These are phyloP conservation scores for Loripinus fragilis DNA, from an alignment of 2,888 invertebrate species.

Conservation along the genomic window DNA sequence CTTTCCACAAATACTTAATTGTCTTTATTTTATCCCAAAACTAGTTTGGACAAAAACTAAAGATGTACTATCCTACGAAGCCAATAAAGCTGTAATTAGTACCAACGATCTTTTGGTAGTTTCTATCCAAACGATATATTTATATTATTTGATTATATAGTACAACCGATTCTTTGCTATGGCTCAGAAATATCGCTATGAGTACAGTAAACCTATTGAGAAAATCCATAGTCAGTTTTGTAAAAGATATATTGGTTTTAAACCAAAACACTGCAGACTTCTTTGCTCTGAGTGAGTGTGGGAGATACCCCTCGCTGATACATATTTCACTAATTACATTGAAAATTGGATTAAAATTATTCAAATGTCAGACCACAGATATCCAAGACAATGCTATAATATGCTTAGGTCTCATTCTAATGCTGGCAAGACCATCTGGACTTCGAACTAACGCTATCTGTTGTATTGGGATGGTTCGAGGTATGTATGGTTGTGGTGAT, in stretches of 20 bases:
- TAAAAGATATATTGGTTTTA: constrained; percentile 7
- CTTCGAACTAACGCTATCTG: too few species aligned
- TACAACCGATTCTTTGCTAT: constrained; percentile 1
- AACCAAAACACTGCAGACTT: constrained; percentile 5
- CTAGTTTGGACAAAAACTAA: constrained; percentile 14
- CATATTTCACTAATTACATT: background rate
- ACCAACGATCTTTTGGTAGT: background rate
- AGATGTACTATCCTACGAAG: constrained; percentile 15
- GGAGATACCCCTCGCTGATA: too few species aligned
- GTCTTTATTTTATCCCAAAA: constrained; percentile 23
- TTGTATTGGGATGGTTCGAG: too few species aligned
- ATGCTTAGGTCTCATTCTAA: too few species aligned
- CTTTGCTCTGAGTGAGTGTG: too few species aligned
- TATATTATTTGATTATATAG: constrained; percentile 25
- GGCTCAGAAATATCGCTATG: constrained; percentile 10
- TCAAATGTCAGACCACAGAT: background rate
- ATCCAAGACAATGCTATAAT: too few species aligned
- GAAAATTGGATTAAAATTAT: background rate
- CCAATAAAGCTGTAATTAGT: background rate
- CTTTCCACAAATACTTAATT: constrained; percentile 20
- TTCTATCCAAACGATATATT: background rate
- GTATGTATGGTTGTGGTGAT: too few species aligned
- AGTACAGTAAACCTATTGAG: constrained; percentile 4
- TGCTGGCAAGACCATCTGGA: too few species aligned
- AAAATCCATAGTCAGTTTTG: background rate